These are phyloP conservation scores for Dryobates pubescens DNA, from an alignment of 2,797 vertebrate species.

Conservation along the genomic window DNA sequence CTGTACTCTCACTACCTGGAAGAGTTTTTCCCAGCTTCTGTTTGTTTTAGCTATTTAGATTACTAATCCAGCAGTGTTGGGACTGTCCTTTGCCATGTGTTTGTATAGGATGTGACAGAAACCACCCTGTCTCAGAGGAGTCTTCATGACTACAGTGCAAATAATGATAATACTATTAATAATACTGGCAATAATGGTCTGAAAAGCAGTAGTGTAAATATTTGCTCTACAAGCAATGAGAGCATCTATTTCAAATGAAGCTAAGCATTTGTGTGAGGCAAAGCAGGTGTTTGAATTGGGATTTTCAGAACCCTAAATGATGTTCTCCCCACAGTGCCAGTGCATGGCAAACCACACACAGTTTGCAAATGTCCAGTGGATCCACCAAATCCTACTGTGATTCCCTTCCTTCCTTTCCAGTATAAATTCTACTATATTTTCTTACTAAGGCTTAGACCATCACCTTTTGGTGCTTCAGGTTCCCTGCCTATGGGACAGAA, in stretches of 20 bases:
- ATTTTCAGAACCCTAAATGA: background rate
- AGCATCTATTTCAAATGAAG: background rate
- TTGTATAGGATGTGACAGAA: background rate
- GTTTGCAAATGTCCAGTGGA: background rate
- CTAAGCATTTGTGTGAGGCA: background rate
- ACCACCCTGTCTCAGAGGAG: background rate
- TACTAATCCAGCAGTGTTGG: accelerated
- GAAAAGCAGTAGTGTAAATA: background rate
- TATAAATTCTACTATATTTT: background rate
- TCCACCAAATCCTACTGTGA: background rate
- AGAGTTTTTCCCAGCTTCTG: background rate
- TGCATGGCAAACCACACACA: background rate
- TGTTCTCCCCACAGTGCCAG: background rate
- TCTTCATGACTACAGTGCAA: background rate
- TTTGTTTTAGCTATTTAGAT: background rate
- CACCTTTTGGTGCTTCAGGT: background rate
- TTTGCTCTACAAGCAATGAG: background rate
- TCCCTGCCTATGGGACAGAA: background rate
- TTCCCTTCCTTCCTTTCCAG: background rate
- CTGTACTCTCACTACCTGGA: background rate
- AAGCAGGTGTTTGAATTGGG: background rate
- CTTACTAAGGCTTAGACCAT: background rate
- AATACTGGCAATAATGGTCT: background rate
- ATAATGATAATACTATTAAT: conserved; percentile 7
- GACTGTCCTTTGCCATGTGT: background rate